Evolutionary conservation across 2,888 invertebrate genomes (phyloP), one percentile per base, ranked within the genome.

Genomic region (Microctonus brassicae): DNA sequence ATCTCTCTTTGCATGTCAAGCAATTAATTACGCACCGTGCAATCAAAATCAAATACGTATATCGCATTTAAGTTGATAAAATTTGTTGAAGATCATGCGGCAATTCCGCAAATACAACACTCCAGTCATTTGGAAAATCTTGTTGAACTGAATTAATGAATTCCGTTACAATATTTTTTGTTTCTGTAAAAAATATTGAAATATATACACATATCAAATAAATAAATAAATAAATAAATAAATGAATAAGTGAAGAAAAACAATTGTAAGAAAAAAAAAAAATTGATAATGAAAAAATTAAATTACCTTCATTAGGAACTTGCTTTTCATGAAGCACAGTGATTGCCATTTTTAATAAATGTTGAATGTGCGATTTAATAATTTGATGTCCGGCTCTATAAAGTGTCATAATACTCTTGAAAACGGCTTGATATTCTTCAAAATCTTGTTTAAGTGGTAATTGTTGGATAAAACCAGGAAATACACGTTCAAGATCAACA

Each of bases 381-480:
- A 90, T 83, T 26, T 90, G 88, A 80, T 91, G 90, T 2, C 92
- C 91, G 75, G 90, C 89, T 78, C 90, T 89, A 80, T 93, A 94
- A 11, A 95, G 88, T 11, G 89, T 87, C 64, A 89, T 88, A 75
- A 95, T 89, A 80, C 93, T 92, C 77, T 90, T 91, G 74, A 92
- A 91, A 10, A 95, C 90, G 7, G 93, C 91, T 65, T 90, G 89
- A 81, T 94, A 93, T 84, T 95, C 95, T 77, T 92, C 92, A 77
- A 91, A 91, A 84, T 95, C 95, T 84, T 93, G 92, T 73, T 92
- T 90, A 62, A 95, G 85, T 0, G 95, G 95, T 70, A 95, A 87
- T 84, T 92, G 91, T 79, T 91, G 90, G 2, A 95, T 86, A 70
- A 94, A 91, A 9, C 92, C 93, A 0, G 94, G 93, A 74, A 94